phyloP scores from a whole-genome alignment of 1,140 invertebrate species.

The Lethrus apterus region DNA sequence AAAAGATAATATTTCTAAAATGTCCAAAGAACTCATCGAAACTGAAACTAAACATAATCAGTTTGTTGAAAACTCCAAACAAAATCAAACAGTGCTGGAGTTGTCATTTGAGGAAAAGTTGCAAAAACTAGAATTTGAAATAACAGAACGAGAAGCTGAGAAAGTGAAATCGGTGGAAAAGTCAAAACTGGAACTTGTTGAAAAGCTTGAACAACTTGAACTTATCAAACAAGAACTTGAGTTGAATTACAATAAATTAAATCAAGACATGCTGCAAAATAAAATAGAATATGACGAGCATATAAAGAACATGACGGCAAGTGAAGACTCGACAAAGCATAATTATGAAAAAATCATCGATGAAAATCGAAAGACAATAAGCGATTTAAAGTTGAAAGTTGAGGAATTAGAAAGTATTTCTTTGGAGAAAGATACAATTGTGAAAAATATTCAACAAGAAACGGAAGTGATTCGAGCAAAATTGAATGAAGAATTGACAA shows the following conservation, averaged over 20 bases:
- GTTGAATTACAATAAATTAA: not conserved
- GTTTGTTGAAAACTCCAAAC: not conserved
- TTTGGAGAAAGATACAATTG: not conserved
- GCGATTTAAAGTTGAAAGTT: not conserved
- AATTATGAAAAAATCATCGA: not conserved
- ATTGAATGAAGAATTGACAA: not conserved
- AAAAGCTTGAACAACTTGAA: not conserved
- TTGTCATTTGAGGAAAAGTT: not conserved
- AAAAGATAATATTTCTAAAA: constrained; percentile 2
- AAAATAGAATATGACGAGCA: too few species aligned
- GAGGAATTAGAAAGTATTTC: not conserved
- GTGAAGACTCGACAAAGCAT: not conserved
- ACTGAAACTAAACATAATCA: constrained; percentile 7
- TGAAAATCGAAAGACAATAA: not conserved
- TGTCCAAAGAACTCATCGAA: constrained; percentile 3
- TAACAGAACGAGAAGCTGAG: not conserved
- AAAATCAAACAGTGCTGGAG: not conserved
- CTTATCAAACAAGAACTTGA: not conserved
- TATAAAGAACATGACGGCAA: not conserved
- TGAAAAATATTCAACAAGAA: constrained; percentile 1
- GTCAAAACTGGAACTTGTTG: not conserved
- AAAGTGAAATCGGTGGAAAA: not conserved
- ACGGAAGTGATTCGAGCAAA: not conserved
- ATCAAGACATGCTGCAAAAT: not conserved
- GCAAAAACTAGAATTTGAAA: not conserved